Percentiles rank a stretch among this genome's conserved stretches.
Evolutionary conservation across 2,113 vertebrate species (phyloP).

Genomic region (Catharus minimus): DNA sequence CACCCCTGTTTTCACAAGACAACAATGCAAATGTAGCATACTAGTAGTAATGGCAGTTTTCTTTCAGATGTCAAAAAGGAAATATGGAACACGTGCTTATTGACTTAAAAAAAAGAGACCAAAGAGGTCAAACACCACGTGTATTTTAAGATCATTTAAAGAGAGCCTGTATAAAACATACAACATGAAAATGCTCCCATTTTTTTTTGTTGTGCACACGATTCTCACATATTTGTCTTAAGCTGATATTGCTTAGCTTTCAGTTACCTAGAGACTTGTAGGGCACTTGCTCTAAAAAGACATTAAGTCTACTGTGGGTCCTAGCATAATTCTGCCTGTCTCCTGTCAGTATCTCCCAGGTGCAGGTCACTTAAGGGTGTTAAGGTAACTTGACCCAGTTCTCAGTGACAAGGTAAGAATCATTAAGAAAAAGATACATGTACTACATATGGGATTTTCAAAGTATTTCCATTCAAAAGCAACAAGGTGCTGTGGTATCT

Average conservation of each 20-base stretch:
- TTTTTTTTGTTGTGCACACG: accelerated
- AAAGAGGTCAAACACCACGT: neutral
- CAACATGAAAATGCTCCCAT: neutral
- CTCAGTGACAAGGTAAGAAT: neutral
- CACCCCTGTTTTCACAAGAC: neutral
- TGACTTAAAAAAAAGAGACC: neutral
- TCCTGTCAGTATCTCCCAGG: neutral
- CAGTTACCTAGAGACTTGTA: neutral
- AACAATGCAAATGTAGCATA: neutral
- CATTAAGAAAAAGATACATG: neutral
- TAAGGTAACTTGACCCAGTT: neutral
- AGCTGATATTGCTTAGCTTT: neutral
- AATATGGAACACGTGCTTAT: neutral
- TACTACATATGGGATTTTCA: neutral
- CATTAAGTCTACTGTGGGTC: neutral
- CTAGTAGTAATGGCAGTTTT: neutral
- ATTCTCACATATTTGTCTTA: neutral
- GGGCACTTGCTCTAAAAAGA: neutral
- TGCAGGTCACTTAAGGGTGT: neutral
- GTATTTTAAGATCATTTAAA: neutral
- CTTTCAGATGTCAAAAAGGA: neutral
- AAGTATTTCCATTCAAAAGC: constrained; percentile 5
- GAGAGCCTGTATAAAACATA: neutral
- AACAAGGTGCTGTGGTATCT: neutral
- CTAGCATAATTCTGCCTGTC: neutral